These are phyloP conservation scores for Pararge aegeria DNA, from an alignment of 1,140 invertebrate genomes.

Conservation along the genomic window DNA sequence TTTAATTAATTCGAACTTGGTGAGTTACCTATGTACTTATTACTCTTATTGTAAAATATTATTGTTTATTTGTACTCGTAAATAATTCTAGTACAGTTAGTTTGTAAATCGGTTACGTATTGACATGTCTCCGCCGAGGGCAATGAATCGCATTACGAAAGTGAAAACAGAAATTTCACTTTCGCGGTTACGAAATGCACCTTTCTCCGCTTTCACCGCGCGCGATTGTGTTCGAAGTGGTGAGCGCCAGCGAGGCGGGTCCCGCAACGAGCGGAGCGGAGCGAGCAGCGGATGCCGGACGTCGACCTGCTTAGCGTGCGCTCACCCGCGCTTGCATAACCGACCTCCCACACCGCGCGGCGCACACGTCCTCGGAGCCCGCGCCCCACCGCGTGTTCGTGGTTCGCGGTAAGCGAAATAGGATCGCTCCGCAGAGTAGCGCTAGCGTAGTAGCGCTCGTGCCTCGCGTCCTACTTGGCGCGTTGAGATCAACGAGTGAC, in stretches of 20 bases:
- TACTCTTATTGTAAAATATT: neutral
- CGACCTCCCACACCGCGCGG: slow-evolving; percentile 60
- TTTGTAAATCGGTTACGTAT: neutral
- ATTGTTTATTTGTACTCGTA: too few relatives aligned
- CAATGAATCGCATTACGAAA: slow-evolving; percentile 70
- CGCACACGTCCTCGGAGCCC: slow-evolving; percentile 37
- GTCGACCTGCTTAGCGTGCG: slow-evolving; percentile 74
- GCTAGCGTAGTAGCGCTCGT: slow-evolving; percentile 39
- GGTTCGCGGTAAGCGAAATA: too few relatives aligned
- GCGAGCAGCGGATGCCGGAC: slow-evolving; percentile 54
- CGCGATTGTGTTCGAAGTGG: slow-evolving; percentile 35
- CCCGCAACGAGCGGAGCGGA: slow-evolving; percentile 59
- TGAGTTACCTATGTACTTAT: neutral
- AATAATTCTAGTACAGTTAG: neutral
- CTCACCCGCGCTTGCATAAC: slow-evolving; percentile 79
- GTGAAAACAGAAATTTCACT: slow-evolving; percentile 78
- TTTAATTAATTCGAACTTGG: too few relatives aligned
- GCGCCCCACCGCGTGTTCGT: slow-evolving; percentile 34
- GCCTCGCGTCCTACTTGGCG: slow-evolving; percentile 57
- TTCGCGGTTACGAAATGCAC: slow-evolving; percentile 75
- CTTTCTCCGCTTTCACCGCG: slow-evolving; percentile 77
- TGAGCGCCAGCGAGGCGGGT: slow-evolving; percentile 40
- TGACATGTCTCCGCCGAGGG: slow-evolving; percentile 28
- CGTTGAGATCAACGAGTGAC: slow-evolving; percentile 40
- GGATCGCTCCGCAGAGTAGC: slow-evolving; percentile 51